These are phyloP conservation scores for Zaprionus bogoriensis DNA, from an alignment of 2,888 invertebrate species.

Conservation along the genomic window DNA sequence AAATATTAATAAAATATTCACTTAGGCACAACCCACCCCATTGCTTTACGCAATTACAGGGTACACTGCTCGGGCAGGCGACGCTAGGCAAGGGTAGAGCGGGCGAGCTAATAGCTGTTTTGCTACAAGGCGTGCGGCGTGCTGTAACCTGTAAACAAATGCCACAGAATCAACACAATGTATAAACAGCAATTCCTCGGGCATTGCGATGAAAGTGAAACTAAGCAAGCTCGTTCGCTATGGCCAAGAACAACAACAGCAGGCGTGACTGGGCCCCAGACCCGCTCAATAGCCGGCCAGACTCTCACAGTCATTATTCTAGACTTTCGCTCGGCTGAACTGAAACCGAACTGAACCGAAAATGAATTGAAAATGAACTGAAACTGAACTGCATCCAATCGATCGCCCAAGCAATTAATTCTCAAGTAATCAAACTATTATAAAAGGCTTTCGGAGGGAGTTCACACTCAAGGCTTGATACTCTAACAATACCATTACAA, in stretches of 20 bases:
- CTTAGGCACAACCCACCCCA: too few species aligned
- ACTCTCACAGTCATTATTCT: slow-evolving; percentile 47
- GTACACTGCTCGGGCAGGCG: neutral
- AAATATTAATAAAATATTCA: too few species aligned
- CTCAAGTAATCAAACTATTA: slow-evolving; percentile 37
- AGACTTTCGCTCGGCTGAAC: slow-evolving; percentile 65
- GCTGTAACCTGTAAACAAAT: slow-evolving; percentile 35
- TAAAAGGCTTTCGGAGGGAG: slow-evolving; percentile 37
- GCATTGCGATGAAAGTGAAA: slow-evolving; percentile 68
- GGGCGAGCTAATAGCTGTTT: neutral
- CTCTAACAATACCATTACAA: slow-evolving; percentile 3
- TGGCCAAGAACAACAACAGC: slow-evolving; percentile 42
- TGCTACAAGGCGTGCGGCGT: too few species aligned
- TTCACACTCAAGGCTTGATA: too few species aligned
- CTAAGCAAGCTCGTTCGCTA: slow-evolving; percentile 45
- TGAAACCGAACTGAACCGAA: slow-evolving; percentile 26
- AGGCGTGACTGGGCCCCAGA: slow-evolving; percentile 21
- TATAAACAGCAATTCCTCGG: slow-evolving; percentile 41
- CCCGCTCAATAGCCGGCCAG: slow-evolving; percentile 18
- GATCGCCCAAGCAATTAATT: slow-evolving; percentile 50
- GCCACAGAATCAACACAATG: slow-evolving; percentile 22
- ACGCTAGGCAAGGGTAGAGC: neutral
- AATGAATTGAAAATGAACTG: slow-evolving; percentile 5
- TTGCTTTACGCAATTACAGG: neutral
- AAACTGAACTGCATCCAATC: slow-evolving; percentile 53